Evolutionary conservation across 2,797 vertebrate species (phyloP), one percentile per base, ranked within the genome.

Genomic region (Silurus aristotelis): DNA sequence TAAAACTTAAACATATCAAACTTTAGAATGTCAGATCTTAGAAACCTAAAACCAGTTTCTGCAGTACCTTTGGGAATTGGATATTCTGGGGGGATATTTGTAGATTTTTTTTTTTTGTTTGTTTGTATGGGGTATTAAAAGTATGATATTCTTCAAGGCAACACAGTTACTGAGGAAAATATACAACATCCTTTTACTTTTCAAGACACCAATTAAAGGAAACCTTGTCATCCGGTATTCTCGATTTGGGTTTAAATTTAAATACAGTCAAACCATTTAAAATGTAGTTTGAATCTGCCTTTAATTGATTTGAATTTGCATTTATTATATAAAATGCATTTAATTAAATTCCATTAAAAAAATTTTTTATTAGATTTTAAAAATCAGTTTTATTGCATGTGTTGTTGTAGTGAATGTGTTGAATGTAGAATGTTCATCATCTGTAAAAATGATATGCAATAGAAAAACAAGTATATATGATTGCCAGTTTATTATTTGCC

Each of bases 401-500:
- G n/a, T n/a, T n/a, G n/a, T n/a, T n/a, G n/a, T n/a, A n/a, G n/a
- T n/a, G n/a, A n/a, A n/a, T n/a, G n/a, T n/a, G n/a, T n/a, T 38
- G 38, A 38, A 38, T 38, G 38, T 38, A 38, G 38, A 38, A 38
- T 38, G 38, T 38, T 38, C 38, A 38, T 38, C 43, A 27, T 63
- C 10, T 61, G 19, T 58, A 55, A 61, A 38, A 56, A 60, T 10
- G 13, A 1, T 13, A 14, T 14, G 0, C 22, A 43, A 46, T 22
- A 6, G 73, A 56, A 8, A 58, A 63, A 13, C 2, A 14, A 46
- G 20, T 63, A 63, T n/a, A 58, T 58, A 15, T 63, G 4, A 15
- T 60, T 77, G 31, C 7, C 77, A 80, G 6, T 66, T 78, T 78
- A 83, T 72, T 52, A 85, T 68, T 55, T 22, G 77, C 8, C 38